Evolutionary conservation across 1,140 invertebrate species (phyloP), one percentile per base, ranked within the genome.

Genomic region (Arctopsyche grandis): DNA sequence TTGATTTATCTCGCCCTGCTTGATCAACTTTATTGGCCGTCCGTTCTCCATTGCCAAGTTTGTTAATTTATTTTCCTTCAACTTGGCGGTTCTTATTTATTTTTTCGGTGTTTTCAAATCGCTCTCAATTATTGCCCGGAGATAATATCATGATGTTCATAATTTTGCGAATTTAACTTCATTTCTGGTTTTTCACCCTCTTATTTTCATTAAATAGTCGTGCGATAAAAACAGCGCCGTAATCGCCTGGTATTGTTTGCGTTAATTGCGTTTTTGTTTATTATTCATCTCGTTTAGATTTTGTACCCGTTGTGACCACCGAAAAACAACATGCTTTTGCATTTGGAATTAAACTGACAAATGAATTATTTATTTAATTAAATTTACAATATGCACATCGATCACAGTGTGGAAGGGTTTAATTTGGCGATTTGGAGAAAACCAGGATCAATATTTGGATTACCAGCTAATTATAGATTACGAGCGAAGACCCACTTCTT

Each of bases 21-120:
- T 69, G 76, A 74, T 78, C 77, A 81, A 78, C 70, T 81, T 81
- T 78, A 78, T 81, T 70, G 80, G 24, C 10, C 19, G 60, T 44
- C 52, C 58, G 73, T 78, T 78, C 79, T 80, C 69, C 76, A 38
- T 74, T 69, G 75, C 76, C 76, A 75, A 22, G 58, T 81, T 81
- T 78, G 76, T 78, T 78, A 69, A 81, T 81, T 81, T 81, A 78
- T 81, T 75, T 81, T 81, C 75, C 74, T 79, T 75, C 74, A 58
- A 58, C 44, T 75, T 74, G 9, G 1, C 7, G 1, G 16, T 60
- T 60, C 16, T 60, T 60, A 19, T 60, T 66, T 10, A 29, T 26
- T 29, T 21, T 63, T 63, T 73, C 52, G 44, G 56, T 58, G 24
- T 52, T 77, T 19, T 12, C 29, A n/a, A 46, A 12, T 24, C 29